phyloP scores from a whole-genome alignment of 2,113 vertebrate genomes.

The Progne subis region DNA sequence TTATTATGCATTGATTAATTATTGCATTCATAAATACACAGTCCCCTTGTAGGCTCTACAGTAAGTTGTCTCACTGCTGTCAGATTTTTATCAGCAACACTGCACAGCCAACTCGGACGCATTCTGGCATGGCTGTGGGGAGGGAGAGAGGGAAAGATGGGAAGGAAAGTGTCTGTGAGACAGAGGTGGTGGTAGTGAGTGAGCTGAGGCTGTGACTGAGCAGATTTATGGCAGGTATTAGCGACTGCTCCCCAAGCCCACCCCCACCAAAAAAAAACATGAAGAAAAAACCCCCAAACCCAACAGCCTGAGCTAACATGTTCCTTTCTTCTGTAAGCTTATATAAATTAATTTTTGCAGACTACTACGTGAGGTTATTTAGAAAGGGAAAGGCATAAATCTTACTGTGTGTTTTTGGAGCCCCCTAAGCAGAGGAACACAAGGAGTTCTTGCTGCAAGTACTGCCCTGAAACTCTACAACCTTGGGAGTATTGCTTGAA shows the following conservation, averaged over 20 bases:
- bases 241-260: background rate
- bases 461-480: background rate
- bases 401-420: background rate
- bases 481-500: background rate
- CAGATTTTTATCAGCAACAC: background rate
- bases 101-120: background rate
- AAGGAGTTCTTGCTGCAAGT: background rate
- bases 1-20: background rate
- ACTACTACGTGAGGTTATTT: background rate
- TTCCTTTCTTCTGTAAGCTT: background rate
- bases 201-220: background rate
- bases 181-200: background rate
- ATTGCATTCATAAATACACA: background rate
- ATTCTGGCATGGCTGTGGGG: accelerated
- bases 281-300: background rate
- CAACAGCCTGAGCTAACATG: background rate
- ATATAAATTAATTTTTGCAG: slow-evolving; percentile 16
- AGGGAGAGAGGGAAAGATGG: background rate
- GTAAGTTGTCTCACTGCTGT: background rate
- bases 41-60: background rate
- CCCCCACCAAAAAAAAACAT: background rate
- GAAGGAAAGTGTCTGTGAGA: background rate
- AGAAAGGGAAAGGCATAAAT: slow-evolving; percentile 31
- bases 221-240: slow-evolving; percentile 1
- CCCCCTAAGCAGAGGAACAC: background rate